Evolutionary conservation across 2,797 vertebrate genomes (phyloP), one percentile per base, ranked within the genome.

Genomic region (Sebastes umbrosus): DNA sequence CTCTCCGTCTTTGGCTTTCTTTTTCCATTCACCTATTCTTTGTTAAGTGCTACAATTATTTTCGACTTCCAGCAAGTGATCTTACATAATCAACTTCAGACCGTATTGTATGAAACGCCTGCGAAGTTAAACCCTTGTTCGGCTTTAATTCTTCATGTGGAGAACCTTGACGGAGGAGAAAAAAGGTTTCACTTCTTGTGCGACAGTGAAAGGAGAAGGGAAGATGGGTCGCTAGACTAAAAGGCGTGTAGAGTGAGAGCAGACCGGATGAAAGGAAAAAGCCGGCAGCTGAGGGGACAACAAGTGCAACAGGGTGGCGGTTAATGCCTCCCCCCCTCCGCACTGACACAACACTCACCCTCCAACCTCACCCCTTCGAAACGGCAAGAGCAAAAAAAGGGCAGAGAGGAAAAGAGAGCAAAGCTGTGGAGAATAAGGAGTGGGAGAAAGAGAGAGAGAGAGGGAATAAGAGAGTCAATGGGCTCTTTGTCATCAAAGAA

Each of bases 401-500:
- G 79, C 81, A 85, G 80, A 88, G 90, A 88, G 86, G 81, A 88
- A 91, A 84, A 84, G 87, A 84, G 90, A 91, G 91, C 64, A 85
- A 86, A 87, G 87, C 88, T 88, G 87, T 75, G 82, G 82, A 92
- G 92, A 94, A 91, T 81, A 87, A 90, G 88, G 85, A 93, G 90
- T 82, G 89, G 83, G 87, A 90, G 77, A 88, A 84, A 78, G 89
- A 87, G 87, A 84, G 87, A 84, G 87, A 84, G 91, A 83, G 90
- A 81, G 82, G 8, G 87, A 90, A 84, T 77, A 91, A 88, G 87
- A 69, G 90, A 93, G 90, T 95, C 93, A 96, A 94, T 94, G 94
- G 93, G 83, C 85, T 93, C 94, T 96, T 95, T 96, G 95, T 95
- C 93, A 94, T 94, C 91, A 94, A 94, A 95, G 93, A 95, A 93